Percentiles rank a stretch among this genome's conserved stretches.
Conservation (phyloP, 2,888 invertebrate genomes). For the Drosophila sordidula region DNA sequence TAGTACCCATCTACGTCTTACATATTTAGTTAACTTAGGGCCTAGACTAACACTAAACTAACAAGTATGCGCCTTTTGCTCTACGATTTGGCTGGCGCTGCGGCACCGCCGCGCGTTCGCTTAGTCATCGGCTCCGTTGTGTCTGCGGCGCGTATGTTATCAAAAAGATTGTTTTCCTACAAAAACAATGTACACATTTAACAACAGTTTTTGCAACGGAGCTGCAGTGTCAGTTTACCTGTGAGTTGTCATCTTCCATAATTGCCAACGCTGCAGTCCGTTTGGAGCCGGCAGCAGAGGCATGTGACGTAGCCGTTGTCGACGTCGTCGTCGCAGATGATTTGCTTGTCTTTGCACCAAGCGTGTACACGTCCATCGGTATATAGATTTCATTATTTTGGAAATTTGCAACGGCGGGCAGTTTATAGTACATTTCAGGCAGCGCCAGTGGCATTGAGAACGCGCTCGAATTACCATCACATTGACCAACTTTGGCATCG, state of each 20-base stretch:
- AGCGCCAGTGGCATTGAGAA: slow-evolving; percentile 94
- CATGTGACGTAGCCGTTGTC: slow-evolving; percentile 42
- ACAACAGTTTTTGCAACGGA: not conserved
- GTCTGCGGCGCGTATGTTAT: slow-evolving; percentile 74
- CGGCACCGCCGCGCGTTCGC: slow-evolving; percentile 74
- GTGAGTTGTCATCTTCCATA: slow-evolving; percentile 65
- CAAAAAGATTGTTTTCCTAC: slow-evolving; percentile 75
- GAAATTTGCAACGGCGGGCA: slow-evolving; percentile 90
- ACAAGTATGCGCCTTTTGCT: slow-evolving; percentile 56
- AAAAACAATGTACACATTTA: not conserved
- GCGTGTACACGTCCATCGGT: slow-evolving; percentile 88
- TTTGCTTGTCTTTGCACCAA: slow-evolving; percentile 60
- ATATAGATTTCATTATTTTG: slow-evolving; percentile 92
- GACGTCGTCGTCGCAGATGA: slow-evolving; percentile 34
- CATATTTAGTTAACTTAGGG: slow-evolving; percentile 78
- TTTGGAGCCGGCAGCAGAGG: slow-evolving; percentile 43
- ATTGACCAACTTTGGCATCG: slow-evolving; percentile 93
- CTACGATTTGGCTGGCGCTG: slow-evolving; percentile 69
- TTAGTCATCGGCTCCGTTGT: slow-evolving; percentile 77
- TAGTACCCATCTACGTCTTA: slow-evolving; percentile 66
- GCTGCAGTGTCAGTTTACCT: slow-evolving; percentile 37
- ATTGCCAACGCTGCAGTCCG: slow-evolving; percentile 51
- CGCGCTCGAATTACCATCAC: slow-evolving; percentile 92
- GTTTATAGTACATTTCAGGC: slow-evolving; percentile 95
- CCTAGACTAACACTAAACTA: slow-evolving; percentile 74